Conservation (phyloP, 2,797 vertebrate genomes). For the Acrossocheilus fasciatus region DNA sequence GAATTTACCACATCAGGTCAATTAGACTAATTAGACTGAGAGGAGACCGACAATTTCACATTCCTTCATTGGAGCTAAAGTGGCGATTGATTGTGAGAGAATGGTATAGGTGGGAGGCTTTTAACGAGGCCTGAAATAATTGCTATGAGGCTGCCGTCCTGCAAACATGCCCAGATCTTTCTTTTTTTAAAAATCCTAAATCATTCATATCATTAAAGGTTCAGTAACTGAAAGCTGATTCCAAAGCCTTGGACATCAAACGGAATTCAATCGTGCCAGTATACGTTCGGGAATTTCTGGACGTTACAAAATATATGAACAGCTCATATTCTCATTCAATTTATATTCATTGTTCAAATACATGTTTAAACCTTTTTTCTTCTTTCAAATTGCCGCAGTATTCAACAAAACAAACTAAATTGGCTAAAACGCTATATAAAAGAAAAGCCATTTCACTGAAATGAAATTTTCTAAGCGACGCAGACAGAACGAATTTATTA, state of each 20-base stretch:
- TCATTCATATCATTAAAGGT: slow-evolving; percentile 71
- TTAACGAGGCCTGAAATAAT: slow-evolving; percentile 83
- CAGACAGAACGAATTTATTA: slow-evolving; percentile 60
- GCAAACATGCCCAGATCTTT: slow-evolving; percentile 71
- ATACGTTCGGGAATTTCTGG: slow-evolving; percentile 25
- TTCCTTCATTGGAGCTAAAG: slow-evolving; percentile 78
- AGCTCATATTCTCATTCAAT: slow-evolving; percentile 9
- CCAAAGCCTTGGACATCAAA: slow-evolving; percentile 69
- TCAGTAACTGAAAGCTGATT: slow-evolving; percentile 54
- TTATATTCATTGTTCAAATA: slow-evolving; percentile 18
- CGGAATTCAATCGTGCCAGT: slow-evolving; percentile 43
- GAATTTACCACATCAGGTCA: slow-evolving; percentile 67
- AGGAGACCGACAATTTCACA: slow-evolving; percentile 65
- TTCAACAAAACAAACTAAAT: slow-evolving; percentile 26
- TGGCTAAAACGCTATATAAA: slow-evolving; percentile 8
- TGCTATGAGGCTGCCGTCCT: slow-evolving; percentile 79
- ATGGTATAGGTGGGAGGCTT: slow-evolving; percentile 76
- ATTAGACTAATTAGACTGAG: slow-evolving; percentile 70
- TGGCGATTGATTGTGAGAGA: slow-evolving; percentile 82
- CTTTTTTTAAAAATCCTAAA: slow-evolving; percentile 68
- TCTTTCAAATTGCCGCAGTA: background rate
- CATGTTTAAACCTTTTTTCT: background rate
- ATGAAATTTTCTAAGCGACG: slow-evolving; percentile 43
- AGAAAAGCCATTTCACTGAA: slow-evolving; percentile 29
- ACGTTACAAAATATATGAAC: slow-evolving; percentile 18